Base-by-base conservation (phyloP, 2,888 invertebrate genomes). In the Lissonota sp. region DNA sequence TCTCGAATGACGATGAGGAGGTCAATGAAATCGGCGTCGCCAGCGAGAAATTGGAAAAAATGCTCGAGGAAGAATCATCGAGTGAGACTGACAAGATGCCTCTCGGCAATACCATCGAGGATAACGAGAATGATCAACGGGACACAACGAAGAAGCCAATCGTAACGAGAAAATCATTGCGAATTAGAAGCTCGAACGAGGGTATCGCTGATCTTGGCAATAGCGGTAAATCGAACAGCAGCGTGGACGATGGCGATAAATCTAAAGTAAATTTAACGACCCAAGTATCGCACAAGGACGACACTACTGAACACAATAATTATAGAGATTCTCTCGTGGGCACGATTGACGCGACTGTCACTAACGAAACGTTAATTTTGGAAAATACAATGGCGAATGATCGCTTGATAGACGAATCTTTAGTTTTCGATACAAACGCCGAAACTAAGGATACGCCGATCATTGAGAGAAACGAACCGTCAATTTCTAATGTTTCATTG, bases 121-220 rank as follows among this genome's bases (percentile, higher is more conserved):
- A 85, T 75, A 44, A 69, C 78, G 26, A 64, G 58, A 8, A 70
- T 55, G 49, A 71, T 51, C 70, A 58, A n/a, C 51, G 46, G 51
- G 76, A 80, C 49, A 5, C 26, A 2, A 3, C 67, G 16, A 79
- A 83, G 46, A 83, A 77, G 66, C 73, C 62, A 0, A 70, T 63
- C n/a, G 66, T 57, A 58, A 83, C 67, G 72, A 80, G 77, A 10
- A 83, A 60, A 79, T 82, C 82, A 0, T 26, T 62, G 63, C 74
- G 82, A 0, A 79, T 44, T 44, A 82, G 79, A 42, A 79, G 40
- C n/a, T 64, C 78, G 5, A 40, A 12, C 44, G 82, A 78, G 14
- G 64, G 39, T 44, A 60, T 46, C 60, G 69, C 49, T 5, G 82
- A 79, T 26, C 40, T 63, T 1, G 79, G 78, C 3, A 60, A 7